Conservation (phyloP, 2,797 vertebrate species). For the Pantherophis alleghaniensis region DNA sequence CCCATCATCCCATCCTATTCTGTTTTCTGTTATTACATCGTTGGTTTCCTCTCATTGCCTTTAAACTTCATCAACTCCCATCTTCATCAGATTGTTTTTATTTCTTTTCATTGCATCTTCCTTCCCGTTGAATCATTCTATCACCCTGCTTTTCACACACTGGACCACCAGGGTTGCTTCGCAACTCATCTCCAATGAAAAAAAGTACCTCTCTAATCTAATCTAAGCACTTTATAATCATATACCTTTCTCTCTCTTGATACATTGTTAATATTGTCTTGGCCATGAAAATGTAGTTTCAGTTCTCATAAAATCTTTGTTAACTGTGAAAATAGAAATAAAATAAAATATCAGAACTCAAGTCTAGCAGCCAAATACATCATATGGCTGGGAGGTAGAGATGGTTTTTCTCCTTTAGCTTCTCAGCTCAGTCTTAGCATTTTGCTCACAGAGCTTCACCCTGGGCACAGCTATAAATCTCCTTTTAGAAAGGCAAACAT, state of each 20-base stretch:
- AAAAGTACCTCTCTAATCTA: conserved; percentile 10
- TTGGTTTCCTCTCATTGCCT: not conserved
- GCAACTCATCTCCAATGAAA: conserved; percentile 24
- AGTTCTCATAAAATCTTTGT: conserved; percentile 24
- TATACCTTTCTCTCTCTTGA: not conserved
- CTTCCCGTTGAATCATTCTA: conserved; percentile 37
- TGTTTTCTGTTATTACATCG: conserved; percentile 32
- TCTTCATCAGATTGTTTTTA: conserved; percentile 54
- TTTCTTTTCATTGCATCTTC: conserved; percentile 42
- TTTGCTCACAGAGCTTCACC: not conserved
- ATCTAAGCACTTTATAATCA: conserved; percentile 24
- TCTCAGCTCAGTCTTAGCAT: not conserved
- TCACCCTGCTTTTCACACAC: conserved; percentile 30
- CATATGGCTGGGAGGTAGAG: not conserved
- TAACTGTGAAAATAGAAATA: conserved; percentile 33
- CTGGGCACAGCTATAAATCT: not conserved
- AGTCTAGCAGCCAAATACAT: not conserved
- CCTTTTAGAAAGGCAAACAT: not conserved
- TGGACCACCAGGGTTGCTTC: conserved; percentile 19
- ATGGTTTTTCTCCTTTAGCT: not conserved
- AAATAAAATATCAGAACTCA: conserved; percentile 27
- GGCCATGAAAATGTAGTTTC: conserved; percentile 25
- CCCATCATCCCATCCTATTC: conserved; percentile 23
- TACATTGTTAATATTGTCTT: conserved; percentile 21
- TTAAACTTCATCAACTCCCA: conserved; percentile 46